A percentile compares a stretch with the other conserved stretches of the same genome.
Evolutionary conservation across 2,113 vertebrate species (phyloP).

Genomic region (Psilopogon haemacephalus): DNA sequence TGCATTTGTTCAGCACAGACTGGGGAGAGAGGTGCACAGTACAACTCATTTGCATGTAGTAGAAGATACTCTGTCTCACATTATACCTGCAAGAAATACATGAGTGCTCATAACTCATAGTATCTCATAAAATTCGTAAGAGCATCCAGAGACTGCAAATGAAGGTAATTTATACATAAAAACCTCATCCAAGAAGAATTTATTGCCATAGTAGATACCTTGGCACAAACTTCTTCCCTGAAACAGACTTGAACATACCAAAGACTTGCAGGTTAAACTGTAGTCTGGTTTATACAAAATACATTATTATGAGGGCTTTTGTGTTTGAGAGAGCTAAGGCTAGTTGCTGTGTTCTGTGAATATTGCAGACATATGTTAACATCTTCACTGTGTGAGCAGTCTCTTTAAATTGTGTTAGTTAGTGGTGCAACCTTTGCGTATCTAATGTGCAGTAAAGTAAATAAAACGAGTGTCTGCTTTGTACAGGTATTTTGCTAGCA

Average conservation of each 20-base stretch:
- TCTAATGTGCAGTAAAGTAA: neutral
- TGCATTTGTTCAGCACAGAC: neutral
- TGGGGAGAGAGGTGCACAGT: neutral
- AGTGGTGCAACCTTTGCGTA: neutral
- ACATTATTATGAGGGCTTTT: neutral
- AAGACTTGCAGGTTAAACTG: conserved; percentile 14
- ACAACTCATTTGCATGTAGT: neutral
- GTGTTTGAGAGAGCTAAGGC: neutral
- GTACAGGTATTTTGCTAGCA: neutral
- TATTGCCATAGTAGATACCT: conserved; percentile 49
- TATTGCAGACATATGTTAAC: neutral
- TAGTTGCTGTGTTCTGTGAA: neutral
- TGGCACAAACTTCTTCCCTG: conserved; percentile 34
- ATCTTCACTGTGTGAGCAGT: neutral
- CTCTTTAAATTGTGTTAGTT: neutral
- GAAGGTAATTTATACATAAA: conserved; percentile 57
- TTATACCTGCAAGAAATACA: conserved; percentile 33
- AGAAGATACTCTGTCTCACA: neutral
- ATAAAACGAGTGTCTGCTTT: neutral
- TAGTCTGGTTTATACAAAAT: neutral
- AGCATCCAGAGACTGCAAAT: conserved; percentile 48
- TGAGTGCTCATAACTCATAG: conserved; percentile 35
- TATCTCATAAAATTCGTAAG: conserved; percentile 54
- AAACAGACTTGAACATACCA: conserved; percentile 15
- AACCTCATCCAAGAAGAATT: conserved; percentile 69